Conservation (phyloP, 2,888 invertebrate genomes). For the Tromatobia lineatoria region DNA sequence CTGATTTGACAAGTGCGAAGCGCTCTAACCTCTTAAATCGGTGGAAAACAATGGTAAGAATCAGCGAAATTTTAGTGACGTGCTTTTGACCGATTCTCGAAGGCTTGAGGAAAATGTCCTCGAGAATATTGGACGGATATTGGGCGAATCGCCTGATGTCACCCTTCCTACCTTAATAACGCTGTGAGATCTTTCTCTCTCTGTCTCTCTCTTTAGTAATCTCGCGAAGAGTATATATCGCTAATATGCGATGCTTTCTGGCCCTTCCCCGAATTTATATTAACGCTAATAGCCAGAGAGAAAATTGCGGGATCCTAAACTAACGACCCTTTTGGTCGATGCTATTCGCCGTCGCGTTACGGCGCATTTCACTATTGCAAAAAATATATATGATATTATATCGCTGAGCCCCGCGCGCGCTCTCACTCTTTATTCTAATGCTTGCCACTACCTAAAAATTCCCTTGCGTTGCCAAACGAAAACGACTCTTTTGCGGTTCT, state of each 20-base stretch:
- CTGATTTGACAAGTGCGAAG: too few species aligned
- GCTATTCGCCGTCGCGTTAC: constrained; percentile 34
- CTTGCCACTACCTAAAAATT: constrained; percentile 65
- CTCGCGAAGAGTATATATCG: constrained; percentile 1
- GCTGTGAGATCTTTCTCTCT: constrained; percentile 5
- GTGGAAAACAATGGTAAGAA: background rate
- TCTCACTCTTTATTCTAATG: constrained; percentile 62
- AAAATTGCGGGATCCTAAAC: constrained; percentile 23
- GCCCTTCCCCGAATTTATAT: constrained; percentile 45
- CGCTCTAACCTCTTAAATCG: too few species aligned
- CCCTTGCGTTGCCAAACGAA: constrained; percentile 58
- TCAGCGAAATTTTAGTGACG: background rate
- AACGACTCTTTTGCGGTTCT: constrained; percentile 52
- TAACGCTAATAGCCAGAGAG: constrained; percentile 15
- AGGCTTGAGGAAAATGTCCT: background rate
- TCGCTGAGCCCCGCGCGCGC: constrained; percentile 32
- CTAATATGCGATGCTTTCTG: constrained; percentile 37
- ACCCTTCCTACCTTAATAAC: constrained; percentile 55
- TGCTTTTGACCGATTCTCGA: background rate
- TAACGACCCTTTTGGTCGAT: background rate
- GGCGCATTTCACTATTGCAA: constrained; percentile 41
- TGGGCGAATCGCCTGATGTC: constrained; percentile 51
- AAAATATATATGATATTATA: constrained; percentile 31
- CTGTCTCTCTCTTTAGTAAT: constrained; percentile 40
- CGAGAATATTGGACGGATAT: constrained; percentile 57